Conservation (phyloP, 2,888 invertebrate genomes). For the Dicyrtomina minuta region DNA sequence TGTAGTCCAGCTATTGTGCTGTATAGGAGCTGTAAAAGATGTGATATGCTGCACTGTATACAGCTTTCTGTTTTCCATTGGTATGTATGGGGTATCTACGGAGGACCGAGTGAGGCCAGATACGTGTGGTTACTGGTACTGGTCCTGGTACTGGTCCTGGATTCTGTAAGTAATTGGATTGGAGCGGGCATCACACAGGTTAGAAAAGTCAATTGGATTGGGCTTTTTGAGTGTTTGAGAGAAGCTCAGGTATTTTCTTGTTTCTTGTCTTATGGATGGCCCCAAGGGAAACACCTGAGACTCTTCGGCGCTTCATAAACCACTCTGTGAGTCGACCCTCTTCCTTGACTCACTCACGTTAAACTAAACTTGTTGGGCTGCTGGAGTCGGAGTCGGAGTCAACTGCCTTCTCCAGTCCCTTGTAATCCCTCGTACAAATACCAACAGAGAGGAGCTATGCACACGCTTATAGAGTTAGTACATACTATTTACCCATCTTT, state of each 20-base stretch:
- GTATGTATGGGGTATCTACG: no score
- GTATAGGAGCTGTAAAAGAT: neutral
- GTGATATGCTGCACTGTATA: no score
- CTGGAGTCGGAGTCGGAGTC: no score
- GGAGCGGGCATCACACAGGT: constrained; percentile 45
- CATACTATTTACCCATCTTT: no score
- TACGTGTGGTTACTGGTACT: neutral
- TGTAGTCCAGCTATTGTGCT: neutral
- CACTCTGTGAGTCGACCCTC: neutral
- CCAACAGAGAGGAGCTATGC: no score
- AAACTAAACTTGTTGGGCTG: no score
- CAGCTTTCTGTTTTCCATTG: neutral
- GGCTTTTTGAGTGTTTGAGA: constrained; percentile 17
- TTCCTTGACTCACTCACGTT: no score
- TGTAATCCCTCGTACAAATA: no score
- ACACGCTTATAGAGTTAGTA: no score
- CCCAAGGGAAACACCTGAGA: constrained; percentile 53
- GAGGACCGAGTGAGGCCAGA: no score
- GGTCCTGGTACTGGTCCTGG: neutral
- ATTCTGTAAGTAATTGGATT: constrained; percentile 46
- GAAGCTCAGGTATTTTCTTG: constrained; percentile 30
- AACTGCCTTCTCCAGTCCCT: no score
- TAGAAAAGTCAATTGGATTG: constrained; percentile 48
- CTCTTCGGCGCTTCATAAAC: constrained; percentile 48
- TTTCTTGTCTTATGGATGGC: constrained; percentile 29